A percentile compares a stretch with the other conserved stretches of the same genome.
Conservation (phyloP, 2,113 vertebrate species). For the Etia nguti region DNA sequence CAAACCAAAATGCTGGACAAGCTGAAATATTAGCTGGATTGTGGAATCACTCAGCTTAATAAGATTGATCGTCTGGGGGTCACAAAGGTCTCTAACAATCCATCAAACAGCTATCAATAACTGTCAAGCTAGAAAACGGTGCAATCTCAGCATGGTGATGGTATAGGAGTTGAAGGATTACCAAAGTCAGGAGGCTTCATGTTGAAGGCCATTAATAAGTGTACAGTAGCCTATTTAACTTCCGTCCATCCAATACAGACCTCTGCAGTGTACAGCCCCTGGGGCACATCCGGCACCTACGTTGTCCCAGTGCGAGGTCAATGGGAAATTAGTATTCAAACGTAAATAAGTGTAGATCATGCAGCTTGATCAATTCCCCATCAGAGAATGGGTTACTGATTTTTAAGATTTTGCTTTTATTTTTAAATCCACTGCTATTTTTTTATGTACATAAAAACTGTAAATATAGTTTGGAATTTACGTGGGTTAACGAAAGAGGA, state of each 20-base stretch:
- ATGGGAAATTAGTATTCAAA: neutral
- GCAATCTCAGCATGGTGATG: neutral
- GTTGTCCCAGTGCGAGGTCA: neutral
- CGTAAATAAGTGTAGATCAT: no score
- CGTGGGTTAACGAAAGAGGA: neutral
- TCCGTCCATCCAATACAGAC: neutral
- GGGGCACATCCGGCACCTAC: fast-evolving
- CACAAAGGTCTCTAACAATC: neutral
- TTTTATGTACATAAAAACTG: neutral
- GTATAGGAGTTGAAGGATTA: neutral
- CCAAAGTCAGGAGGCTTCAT: neutral
- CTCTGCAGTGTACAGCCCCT: neutral
- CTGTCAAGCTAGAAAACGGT: neutral
- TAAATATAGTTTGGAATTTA: neutral
- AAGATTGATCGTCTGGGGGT: neutral
- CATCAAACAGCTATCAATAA: neutral
- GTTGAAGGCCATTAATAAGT: neutral
- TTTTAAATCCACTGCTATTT: fast-evolving
- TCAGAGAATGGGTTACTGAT: no score
- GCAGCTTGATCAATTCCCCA: no score
- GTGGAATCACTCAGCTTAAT: neutral
- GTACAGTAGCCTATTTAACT: neutral
- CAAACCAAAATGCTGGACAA: neutral
- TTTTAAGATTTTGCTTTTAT: neutral
- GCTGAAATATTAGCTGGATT: neutral